Evolutionary conservation across 1,140 invertebrate genomes (phyloP), one percentile per base, ranked within the genome.

Genomic region (Leptoteleia sp.): DNA sequence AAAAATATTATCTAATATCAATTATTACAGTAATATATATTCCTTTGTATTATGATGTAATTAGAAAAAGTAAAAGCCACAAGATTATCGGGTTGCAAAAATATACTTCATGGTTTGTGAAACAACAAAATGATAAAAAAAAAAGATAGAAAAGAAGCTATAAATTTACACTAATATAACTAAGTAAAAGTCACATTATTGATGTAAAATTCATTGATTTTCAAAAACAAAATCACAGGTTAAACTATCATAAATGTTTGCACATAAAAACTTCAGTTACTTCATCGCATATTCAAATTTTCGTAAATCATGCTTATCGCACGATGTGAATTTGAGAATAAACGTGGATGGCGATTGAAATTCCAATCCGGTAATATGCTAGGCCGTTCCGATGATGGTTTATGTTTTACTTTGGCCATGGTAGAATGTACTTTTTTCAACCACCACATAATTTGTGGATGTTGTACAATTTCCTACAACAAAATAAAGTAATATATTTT

Each of bases 351-450:
- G 2, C 54, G 40, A 7, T 38, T 64, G 5, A 59, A 29, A 67
- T 65, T 57, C 75, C 75, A 77, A 27, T 77, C 75, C 2, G 75
- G 75, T 3, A 59, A 61, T 16, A 52, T 3, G 5, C 61, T 61
- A 0, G 75, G 75, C 12, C 1, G 6, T 65, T 65, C 59, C 2
- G 57, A 5, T 11, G 59, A 42, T 37, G 54, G 11, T 12, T 52
- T 77, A 0, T 27, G 15, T 25, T 71, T 71, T 12, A 54, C 9
- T 64, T 71, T 77, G 0, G 25, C 12, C 4, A 71, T 29, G 1
- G 59, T 33, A 12, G 33, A 17, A 11, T 68, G 42, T 5, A 40
- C 47, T 43, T 52, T 76, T 55, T 54, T 52, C 12, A 76, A 17
- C n/a, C 42, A 70, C 48, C 57, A 76, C 19, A 45, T 12, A 8